phyloP scores from a whole-genome alignment of 1,140 invertebrate species.

The Zaprionus nigranus region DNA sequence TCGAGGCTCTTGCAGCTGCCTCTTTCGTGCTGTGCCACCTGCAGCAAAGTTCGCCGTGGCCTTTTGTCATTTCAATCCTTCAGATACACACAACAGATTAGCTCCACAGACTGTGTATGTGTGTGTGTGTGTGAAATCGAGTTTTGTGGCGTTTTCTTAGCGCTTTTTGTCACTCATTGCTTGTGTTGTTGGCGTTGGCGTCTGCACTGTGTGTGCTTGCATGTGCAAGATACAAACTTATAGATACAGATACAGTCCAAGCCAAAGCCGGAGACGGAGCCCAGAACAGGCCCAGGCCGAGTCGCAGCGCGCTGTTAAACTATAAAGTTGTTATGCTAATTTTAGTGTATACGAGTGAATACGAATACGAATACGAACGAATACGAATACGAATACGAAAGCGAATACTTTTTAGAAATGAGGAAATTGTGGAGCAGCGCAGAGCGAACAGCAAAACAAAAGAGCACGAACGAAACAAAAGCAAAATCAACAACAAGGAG shows the following conservation, averaged over 20 bases:
- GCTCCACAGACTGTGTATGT: not conserved
- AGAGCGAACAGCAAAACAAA: slow-evolving; percentile 22
- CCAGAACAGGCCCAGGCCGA: slow-evolving; percentile 27
- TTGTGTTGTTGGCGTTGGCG: slow-evolving; percentile 33
- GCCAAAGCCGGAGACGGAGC: slow-evolving; percentile 10
- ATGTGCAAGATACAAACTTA: slow-evolving; percentile 73
- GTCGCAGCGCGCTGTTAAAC: slow-evolving; percentile 71
- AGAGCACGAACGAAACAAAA: slow-evolving; percentile 8
- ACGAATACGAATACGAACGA: slow-evolving; percentile 25
- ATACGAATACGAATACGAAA: slow-evolving; percentile 9
- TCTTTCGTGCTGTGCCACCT: slow-evolving; percentile 26
- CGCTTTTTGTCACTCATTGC: slow-evolving; percentile 46
- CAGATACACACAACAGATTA: slow-evolving; percentile 74
- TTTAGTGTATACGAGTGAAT: slow-evolving; percentile 69
- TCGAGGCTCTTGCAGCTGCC: not conserved
- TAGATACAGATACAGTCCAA: slow-evolving; percentile 57
- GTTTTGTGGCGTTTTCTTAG: slow-evolving; percentile 31
- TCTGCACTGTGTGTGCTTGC: slow-evolving; percentile 39
- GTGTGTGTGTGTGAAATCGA: slow-evolving; percentile 18
- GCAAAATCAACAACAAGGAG: slow-evolving; percentile 65
- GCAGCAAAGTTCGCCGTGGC: slow-evolving; percentile 33
- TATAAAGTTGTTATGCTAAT: slow-evolving; percentile 85
- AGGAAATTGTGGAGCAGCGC: slow-evolving; percentile 73
- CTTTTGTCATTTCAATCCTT: slow-evolving; percentile 65
- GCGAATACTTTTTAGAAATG: slow-evolving; percentile 65